Conservation (phyloP, 2,113 vertebrate genomes). For the Zosterops borbonicus region DNA sequence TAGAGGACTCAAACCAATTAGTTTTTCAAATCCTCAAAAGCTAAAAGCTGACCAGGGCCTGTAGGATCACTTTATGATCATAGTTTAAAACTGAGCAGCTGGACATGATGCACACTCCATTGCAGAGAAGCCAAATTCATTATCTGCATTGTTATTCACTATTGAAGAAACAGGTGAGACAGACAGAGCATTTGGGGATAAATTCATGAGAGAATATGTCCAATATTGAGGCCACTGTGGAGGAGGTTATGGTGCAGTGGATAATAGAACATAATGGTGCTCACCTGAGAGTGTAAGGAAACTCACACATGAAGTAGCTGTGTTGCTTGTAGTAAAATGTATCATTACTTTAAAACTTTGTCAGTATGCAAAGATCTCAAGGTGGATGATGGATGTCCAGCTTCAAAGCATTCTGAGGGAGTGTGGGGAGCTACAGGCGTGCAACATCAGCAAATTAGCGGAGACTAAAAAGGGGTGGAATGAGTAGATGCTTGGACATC, state of each 20-base stretch:
- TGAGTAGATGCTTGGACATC: background rate
- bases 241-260: background rate
- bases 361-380: background rate
- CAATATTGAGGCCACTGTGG: background rate
- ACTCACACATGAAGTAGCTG: background rate
- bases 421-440: background rate
- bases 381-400: background rate
- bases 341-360: background rate
- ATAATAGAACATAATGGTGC: background rate
- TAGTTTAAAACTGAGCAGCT: background rate
- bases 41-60: background rate
- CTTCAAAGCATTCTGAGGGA: background rate
- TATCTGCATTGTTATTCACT: background rate
- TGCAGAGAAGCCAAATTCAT: background rate
- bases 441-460: background rate
- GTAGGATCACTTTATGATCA: background rate
- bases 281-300: background rate
- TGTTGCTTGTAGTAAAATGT: background rate
- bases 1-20: background rate
- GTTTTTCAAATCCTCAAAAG: background rate
- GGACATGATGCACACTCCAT: background rate
- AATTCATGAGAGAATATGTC: background rate
- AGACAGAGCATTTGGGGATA: background rate
- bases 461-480: background rate
- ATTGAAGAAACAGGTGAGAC: background rate